Base-by-base conservation (phyloP, 2,797 vertebrate genomes). In the Cirrhinus molitorella region DNA sequence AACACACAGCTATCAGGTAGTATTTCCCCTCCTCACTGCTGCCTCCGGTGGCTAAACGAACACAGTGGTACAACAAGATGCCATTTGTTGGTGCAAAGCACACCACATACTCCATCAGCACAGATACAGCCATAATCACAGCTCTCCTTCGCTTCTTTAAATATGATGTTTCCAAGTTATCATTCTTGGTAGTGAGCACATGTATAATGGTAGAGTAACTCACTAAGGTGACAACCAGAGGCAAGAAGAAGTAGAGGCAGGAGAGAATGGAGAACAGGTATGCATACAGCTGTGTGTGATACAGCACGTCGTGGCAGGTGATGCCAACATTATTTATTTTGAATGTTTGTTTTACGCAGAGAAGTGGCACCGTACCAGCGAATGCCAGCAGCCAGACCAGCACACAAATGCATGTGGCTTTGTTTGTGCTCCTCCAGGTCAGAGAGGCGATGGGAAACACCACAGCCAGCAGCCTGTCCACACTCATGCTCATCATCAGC, bases 1-100 rank as follows among this genome's bases (percentile, higher is more conserved):
- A 51, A 45, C 96, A 97, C 90, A 16, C 82, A 40, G 93, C 96
- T 23, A 98, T 87, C 53, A 99, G 93, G 59, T 98, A 98, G 93
- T 94, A 79, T 98, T 97, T 95, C 4, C 21, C 34, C 9, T 12
- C 63, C 7, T 1, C 43, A 0, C 16, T n/a, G 9, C 8, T 14
- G 14, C 17, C 4, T 37, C 0, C 55, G 3, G n/a, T 2, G 0
- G 86, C 88, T 11, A 95, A 91, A 83, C 91, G 71, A 11, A 95
- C 81, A 61, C 97, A 97, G 90, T 98, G 97, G 1, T 88, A 79
- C 12, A 97, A 88, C 11, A 99, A 90, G 1, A 97, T 92, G 43
- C 94, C 9, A 85, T 98, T 98, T 4, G 97, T 96, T 73, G 97
- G 97, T 5, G 93, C 94, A 78, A 98, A 99, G 59, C 97, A 99